Conservation (phyloP, 1,140 invertebrate genomes). For the Anastatus disparis region DNA sequence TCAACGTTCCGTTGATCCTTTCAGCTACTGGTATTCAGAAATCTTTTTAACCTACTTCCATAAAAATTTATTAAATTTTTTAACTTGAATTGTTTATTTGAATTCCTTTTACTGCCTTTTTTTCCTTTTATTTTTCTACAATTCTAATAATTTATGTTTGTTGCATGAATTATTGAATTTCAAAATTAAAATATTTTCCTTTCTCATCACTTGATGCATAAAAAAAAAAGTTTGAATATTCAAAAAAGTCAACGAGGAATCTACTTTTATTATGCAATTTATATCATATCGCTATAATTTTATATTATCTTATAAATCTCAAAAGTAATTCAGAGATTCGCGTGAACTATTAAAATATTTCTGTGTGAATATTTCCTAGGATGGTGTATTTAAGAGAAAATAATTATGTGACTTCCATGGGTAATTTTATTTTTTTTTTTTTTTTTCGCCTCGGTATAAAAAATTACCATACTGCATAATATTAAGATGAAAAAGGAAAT, state of each 20-base stretch:
- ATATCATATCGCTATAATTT: not conserved
- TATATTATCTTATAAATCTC: not conserved
- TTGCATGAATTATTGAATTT: too few species aligned
- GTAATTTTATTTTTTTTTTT: not conserved
- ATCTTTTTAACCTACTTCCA: conserved; percentile 13
- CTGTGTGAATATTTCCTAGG: conserved; percentile 5
- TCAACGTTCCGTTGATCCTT: not conserved
- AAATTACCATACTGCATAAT: conserved; percentile 19
- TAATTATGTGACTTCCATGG: conserved; percentile 8
- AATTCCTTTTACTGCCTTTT: not conserved
- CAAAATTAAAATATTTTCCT: too few species aligned
- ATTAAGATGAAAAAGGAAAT: conserved; percentile 3
- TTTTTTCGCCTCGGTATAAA: not conserved
- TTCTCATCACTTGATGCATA: too few species aligned
- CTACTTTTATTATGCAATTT: too few species aligned
- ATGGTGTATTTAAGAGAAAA: conserved; percentile 15
- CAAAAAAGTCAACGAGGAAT: too few species aligned
- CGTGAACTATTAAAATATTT: not conserved
- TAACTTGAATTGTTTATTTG: not conserved
- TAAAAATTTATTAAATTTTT: not conserved
- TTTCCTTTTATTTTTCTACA: too few species aligned
- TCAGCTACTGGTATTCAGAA: not conserved
- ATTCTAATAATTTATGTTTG: too few species aligned
- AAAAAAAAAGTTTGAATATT: too few species aligned
- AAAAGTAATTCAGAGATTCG: not conserved